Conservation (phyloP, 2,888 invertebrate genomes). For the Ophion costatus region DNA sequence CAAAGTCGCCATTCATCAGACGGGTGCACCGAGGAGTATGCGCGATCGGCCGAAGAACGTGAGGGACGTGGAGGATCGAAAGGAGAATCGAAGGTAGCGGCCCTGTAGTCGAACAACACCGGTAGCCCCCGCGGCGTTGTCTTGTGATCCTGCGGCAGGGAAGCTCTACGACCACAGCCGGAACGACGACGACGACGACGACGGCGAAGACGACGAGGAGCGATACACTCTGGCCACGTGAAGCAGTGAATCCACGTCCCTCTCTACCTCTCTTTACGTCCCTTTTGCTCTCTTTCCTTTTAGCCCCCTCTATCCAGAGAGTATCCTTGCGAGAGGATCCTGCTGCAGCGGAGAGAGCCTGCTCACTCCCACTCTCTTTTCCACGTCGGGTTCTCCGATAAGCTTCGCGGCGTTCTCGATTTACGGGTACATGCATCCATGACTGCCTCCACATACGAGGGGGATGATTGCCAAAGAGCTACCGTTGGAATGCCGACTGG, state of each 20-base stretch:
- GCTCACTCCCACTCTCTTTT: conserved; percentile 50
- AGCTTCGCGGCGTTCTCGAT: conserved; percentile 64
- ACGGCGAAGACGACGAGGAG: conserved; percentile 47
- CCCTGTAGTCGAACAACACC: conserved; percentile 79
- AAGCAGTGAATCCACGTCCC: conserved; percentile 57
- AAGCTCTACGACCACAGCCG: conserved; percentile 49
- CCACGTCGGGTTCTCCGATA: conserved; percentile 59
- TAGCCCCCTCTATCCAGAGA: conserved; percentile 43
- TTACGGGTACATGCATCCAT: conserved; percentile 64
- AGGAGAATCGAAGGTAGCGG: conserved; percentile 65
- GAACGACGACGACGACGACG: conserved; percentile 42
- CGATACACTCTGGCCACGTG: conserved; percentile 57
- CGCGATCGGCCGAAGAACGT: background rate
- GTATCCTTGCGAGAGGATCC: conserved; percentile 57
- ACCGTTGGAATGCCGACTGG: conserved; percentile 65
- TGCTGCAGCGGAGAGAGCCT: conserved; percentile 40
- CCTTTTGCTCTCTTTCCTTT: conserved; percentile 40
- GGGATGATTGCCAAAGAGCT: conserved; percentile 60
- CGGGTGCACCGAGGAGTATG: background rate
- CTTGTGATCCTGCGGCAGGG: conserved; percentile 74
- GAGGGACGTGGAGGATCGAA: conserved; percentile 27
- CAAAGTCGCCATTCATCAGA: conserved; percentile 26
- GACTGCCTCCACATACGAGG: conserved; percentile 45
- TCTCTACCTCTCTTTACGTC: conserved; percentile 30
- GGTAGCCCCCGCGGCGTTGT: conserved; percentile 80